A percentile compares a stretch with the other conserved stretches of the same genome.
phyloP scores from a whole-genome alignment of 2,797 vertebrate genomes.

The Ctenochaetus hawaiiensis region DNA sequence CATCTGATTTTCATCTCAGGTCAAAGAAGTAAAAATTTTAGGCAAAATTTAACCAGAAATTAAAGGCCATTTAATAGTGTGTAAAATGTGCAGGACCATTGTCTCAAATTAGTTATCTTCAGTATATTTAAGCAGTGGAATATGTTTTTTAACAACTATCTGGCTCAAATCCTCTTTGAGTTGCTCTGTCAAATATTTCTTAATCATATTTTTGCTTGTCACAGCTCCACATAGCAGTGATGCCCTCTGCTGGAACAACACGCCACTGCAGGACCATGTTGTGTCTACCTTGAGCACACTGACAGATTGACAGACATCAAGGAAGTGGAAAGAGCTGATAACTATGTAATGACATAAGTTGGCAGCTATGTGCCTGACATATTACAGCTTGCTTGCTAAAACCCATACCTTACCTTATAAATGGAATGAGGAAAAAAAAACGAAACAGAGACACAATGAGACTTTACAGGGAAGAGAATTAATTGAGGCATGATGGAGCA shows the following conservation, averaged over 20 bases:
- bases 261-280: slow-evolving; percentile 36
- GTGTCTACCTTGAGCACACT: slow-evolving; percentile 14
- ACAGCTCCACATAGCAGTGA: slow-evolving; percentile 36
- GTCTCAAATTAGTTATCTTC: no score
- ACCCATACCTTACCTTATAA: slow-evolving; percentile 36
- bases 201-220: not conserved
- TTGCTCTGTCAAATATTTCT: not conserved
- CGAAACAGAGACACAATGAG: slow-evolving; percentile 36
- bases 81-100: not conserved
- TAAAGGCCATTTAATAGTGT: not conserved
- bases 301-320: slow-evolving; percentile 59
- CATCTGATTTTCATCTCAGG: no score
- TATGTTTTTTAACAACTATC: not conserved
- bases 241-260: slow-evolving; percentile 77
- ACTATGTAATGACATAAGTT: slow-evolving; percentile 65
- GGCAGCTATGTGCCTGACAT: slow-evolving; percentile 48
- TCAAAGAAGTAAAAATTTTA: no score
- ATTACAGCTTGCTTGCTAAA: slow-evolving; percentile 26
- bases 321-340: slow-evolving; percentile 57
- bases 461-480: slow-evolving; percentile 39
- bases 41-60: not conserved
- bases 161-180: not conserved
- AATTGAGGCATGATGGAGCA: slow-evolving; percentile 62
- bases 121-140: not conserved
- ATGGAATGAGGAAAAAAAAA: slow-evolving; percentile 23